Conservation (phyloP, 1,140 invertebrate species). For the Tetramorium alpestre region DNA sequence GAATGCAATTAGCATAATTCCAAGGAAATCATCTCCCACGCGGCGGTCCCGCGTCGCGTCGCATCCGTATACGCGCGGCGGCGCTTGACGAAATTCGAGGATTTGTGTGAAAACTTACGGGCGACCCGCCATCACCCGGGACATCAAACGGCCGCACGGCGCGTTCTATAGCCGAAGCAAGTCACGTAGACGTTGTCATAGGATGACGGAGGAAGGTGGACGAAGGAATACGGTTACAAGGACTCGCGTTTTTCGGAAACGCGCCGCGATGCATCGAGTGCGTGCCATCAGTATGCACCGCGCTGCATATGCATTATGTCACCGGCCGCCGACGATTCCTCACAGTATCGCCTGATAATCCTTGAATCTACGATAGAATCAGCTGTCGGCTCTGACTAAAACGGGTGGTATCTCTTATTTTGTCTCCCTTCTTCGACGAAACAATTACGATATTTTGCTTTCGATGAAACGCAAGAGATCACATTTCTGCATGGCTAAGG, state of each 20-base stretch:
- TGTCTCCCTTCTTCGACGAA: neutral
- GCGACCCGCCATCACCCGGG: neutral
- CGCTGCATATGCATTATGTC: conserved; percentile 61
- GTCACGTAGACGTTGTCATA: conserved; percentile 59
- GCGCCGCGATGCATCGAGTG: neutral
- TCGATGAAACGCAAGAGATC: neutral
- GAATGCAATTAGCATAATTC: conserved; percentile 66
- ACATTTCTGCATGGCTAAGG: neutral
- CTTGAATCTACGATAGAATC: conserved; percentile 38
- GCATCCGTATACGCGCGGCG: neutral
- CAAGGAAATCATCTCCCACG: conserved; percentile 47
- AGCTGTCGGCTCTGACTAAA: neutral
- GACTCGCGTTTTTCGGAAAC: conserved; percentile 60
- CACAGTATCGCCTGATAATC: conserved; percentile 65
- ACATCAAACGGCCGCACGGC: conserved; percentile 19
- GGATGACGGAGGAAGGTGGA: neutral
- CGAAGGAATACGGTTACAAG: conserved; percentile 7
- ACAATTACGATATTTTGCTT: neutral
- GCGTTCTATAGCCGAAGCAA: neutral
- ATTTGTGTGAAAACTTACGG: conserved; percentile 50
- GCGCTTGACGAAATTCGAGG: neutral
- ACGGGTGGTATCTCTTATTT: neutral
- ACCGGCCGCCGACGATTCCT: conserved; percentile 46
- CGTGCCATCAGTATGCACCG: conserved; percentile 47
- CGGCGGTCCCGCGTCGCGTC: neutral